Evolutionary conservation across 2,113 vertebrate genomes (phyloP).

Genomic region (Recurvirostra avosetta): DNA sequence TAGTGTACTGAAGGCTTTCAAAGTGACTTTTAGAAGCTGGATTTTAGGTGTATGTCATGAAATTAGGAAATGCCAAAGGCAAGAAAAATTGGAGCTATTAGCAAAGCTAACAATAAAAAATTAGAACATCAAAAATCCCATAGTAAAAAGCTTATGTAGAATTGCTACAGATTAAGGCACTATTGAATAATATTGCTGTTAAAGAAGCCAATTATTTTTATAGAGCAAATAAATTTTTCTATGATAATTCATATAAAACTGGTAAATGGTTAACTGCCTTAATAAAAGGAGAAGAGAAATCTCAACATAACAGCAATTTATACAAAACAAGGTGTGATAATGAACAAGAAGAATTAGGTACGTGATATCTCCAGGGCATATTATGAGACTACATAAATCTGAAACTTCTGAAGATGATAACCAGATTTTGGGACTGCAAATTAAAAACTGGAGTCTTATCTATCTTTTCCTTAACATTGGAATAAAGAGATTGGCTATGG

Average conservation of each 20-base stretch:
- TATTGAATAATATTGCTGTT: slow-evolving; percentile 75
- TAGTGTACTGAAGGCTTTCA: slow-evolving; percentile 55
- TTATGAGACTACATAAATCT: slow-evolving; percentile 53
- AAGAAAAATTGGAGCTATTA: slow-evolving; percentile 67
- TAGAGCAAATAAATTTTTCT: slow-evolving; percentile 76
- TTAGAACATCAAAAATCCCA: slow-evolving; percentile 67
- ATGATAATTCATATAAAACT: slow-evolving; percentile 75
- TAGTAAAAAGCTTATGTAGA: slow-evolving; percentile 70
- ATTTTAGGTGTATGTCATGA: slow-evolving; percentile 63
- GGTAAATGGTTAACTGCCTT: slow-evolving; percentile 73
- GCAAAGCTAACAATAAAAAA: slow-evolving; percentile 73
- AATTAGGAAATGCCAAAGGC: slow-evolving; percentile 66
- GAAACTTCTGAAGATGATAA: slow-evolving; percentile 34
- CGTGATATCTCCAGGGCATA: slow-evolving; percentile 27
- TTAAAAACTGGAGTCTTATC: slow-evolving; percentile 10
- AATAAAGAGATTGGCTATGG: not conserved
- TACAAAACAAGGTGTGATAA: slow-evolving; percentile 72
- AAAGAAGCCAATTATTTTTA: slow-evolving; percentile 79
- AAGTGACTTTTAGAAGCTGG: slow-evolving; percentile 56
- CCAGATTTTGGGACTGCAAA: slow-evolving; percentile 23
- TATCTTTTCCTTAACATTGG: not conserved
- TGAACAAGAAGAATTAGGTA: slow-evolving; percentile 56
- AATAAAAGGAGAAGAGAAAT: slow-evolving; percentile 70
- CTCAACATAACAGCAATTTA: slow-evolving; percentile 67
- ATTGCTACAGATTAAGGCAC: slow-evolving; percentile 68